Percentiles rank a stretch among this genome's conserved stretches.
These are phyloP conservation scores for Heteromormyrus szaboi DNA, from an alignment of 2,797 vertebrate genomes.

Conservation along the genomic window DNA sequence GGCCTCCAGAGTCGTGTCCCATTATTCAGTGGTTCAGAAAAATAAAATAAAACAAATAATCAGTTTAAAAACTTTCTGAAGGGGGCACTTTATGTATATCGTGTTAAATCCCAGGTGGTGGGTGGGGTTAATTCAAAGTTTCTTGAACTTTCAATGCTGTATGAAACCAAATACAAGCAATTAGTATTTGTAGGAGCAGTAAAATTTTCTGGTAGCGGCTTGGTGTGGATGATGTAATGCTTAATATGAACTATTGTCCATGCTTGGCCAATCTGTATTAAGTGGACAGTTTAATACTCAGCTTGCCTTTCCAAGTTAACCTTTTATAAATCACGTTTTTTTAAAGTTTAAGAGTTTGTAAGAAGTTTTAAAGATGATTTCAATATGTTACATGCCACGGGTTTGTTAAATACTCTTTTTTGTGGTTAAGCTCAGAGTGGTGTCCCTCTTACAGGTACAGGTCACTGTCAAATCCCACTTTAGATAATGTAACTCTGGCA, in stretches of 20 bases:
- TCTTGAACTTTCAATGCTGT: neutral
- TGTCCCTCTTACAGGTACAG: neutral
- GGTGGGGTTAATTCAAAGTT: neutral
- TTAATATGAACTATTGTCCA: neutral
- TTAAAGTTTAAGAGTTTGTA: neutral
- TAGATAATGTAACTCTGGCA: neutral
- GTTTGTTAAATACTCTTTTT: neutral
- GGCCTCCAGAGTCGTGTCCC: neutral
- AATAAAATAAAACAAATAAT: neutral
- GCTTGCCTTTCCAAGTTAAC: neutral
- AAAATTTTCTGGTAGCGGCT: neutral
- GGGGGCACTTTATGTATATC: neutral
- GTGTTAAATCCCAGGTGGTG: neutral
- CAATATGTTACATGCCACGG: neutral
- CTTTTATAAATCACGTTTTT: neutral
- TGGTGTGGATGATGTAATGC: neutral
- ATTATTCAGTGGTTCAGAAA: neutral
- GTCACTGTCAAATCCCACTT: neutral
- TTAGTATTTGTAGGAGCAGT: neutral
- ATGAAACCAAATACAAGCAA: neutral
- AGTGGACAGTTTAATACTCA: neutral
- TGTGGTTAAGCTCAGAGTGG: neutral
- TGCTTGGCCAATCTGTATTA: neutral
- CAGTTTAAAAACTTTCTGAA: neutral
- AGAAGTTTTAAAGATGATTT: neutral